Percentiles rank a stretch among this genome's conserved stretches.
phyloP scores from a whole-genome alignment of 2,797 vertebrate species.

The Pantherophis vulpinus region DNA sequence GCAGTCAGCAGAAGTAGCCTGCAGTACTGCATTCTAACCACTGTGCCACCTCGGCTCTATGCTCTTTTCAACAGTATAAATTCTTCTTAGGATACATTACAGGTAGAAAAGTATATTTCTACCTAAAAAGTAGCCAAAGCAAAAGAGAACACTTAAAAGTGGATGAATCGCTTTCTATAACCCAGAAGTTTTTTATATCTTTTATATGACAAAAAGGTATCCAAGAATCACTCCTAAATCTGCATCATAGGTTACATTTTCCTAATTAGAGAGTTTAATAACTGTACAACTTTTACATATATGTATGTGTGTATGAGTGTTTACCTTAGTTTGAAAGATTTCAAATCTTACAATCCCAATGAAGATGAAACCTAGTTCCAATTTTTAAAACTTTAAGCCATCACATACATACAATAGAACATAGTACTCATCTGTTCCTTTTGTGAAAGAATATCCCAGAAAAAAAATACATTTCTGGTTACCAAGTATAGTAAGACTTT shows the following conservation, averaged over 20 bases:
- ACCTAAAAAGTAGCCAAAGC: background rate
- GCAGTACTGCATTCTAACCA: too few species aligned
- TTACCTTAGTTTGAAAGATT: background rate
- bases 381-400: background rate
- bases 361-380: background rate
- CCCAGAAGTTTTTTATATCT: background rate
- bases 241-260: background rate
- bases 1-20: too few species aligned
- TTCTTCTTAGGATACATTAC: background rate
- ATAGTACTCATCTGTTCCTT: background rate
- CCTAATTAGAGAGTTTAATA: background rate
- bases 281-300: background rate
- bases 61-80: background rate
- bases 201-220: background rate
- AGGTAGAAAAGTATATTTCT: background rate
- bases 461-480: background rate
- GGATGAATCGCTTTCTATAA: background rate
- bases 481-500: background rate
- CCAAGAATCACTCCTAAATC: background rate
- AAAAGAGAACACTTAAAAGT: background rate
- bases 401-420: background rate
- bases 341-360: background rate
- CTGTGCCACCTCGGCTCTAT: too few species aligned
- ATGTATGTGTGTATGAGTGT: background rate
- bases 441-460: background rate